Evolutionary conservation across 2,113 vertebrate species (phyloP).

Genomic region (Charadrius vociferus): DNA sequence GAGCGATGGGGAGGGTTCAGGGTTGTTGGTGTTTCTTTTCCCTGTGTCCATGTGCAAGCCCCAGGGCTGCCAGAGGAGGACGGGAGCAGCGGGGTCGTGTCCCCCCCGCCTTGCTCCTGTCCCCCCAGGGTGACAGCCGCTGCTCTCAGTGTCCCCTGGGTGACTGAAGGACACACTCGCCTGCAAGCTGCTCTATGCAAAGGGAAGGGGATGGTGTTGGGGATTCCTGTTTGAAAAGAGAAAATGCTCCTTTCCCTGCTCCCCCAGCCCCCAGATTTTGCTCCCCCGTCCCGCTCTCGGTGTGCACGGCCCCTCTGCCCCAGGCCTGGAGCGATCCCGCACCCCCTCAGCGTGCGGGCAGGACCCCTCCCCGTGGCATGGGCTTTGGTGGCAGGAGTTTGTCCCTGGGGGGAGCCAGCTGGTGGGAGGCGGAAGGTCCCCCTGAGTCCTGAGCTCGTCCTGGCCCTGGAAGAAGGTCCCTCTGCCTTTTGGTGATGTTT

Average conservation of each 20-base stretch:
- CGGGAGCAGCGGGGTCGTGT: not conserved
- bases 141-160: not conserved
- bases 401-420: not conserved
- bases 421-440: not conserved
- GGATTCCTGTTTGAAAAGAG: not conserved
- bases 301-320: not conserved
- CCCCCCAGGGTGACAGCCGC: not conserved
- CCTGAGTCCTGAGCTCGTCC: not conserved
- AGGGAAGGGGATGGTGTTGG: not conserved
- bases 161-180: not conserved
- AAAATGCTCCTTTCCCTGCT: slow-evolving; percentile 18
- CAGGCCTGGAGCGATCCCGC: not conserved
- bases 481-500: not conserved
- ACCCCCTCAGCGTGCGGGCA: not conserved
- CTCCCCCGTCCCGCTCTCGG: not conserved
- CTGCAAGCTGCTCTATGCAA: slow-evolving; percentile 47
- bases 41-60: not conserved
- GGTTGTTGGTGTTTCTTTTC: not conserved
- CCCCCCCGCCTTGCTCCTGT: not conserved
- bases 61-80: not conserved
- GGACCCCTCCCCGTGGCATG: not conserved
- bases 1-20: not conserved
- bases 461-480: not conserved
- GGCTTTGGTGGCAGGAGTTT: not conserved
- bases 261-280: not conserved